Conservation (phyloP, 2,113 vertebrate species). For the Conger conger region DNA sequence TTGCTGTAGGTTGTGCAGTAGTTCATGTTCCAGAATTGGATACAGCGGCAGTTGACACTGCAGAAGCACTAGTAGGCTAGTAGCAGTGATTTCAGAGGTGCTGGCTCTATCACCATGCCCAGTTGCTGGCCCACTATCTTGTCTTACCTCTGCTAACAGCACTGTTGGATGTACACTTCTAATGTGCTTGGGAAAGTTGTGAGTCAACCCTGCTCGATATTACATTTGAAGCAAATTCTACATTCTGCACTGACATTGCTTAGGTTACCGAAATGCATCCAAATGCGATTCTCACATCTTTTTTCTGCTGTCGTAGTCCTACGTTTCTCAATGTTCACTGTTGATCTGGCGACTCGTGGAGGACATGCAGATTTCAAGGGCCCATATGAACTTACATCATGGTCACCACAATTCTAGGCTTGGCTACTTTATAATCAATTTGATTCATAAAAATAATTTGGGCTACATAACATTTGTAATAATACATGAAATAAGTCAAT, state of each 20-base stretch:
- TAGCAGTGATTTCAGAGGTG: background rate
- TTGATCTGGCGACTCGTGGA: too few relatives aligned
- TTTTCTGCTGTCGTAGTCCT: too few relatives aligned
- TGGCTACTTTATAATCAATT: too few relatives aligned
- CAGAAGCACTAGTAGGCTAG: conserved; percentile 7
- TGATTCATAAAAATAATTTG: too few relatives aligned
- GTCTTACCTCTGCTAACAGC: background rate
- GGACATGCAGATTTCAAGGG: too few relatives aligned
- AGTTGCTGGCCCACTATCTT: conserved; percentile 9
- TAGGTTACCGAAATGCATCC: background rate
- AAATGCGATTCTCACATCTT: background rate
- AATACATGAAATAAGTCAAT: too few relatives aligned
- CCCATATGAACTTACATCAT: too few relatives aligned
- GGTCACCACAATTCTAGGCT: too few relatives aligned
- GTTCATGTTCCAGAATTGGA: conserved; percentile 1
- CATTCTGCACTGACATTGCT: background rate
- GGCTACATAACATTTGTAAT: too few relatives aligned
- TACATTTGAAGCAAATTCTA: too few relatives aligned
- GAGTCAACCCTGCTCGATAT: background rate
- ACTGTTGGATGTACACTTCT: conserved; percentile 25
- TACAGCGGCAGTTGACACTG: background rate
- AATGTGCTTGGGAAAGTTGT: background rate
- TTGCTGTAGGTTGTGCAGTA: conserved; percentile 3
- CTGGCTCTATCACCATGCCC: conserved; percentile 17
- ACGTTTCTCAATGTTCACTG: too few relatives aligned